phyloP scores from a whole-genome alignment of 2,888 invertebrate genomes.

The Homarus gammarus region DNA sequence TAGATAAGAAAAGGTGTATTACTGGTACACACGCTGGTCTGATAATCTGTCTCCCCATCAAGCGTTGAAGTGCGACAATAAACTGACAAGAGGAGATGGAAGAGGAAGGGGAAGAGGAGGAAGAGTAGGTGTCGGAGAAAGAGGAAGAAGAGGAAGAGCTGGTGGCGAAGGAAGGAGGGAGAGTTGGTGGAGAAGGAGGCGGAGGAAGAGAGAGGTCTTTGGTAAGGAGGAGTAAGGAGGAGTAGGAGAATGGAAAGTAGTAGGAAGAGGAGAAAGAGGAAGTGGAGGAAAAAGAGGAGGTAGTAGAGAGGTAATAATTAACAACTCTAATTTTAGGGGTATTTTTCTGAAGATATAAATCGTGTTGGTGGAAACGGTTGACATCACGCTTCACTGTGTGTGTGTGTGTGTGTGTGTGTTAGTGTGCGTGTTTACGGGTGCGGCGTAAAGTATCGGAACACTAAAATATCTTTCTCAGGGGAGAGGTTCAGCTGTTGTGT shows the following conservation, averaged over 20 bases:
- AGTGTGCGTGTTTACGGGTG: too few relatives aligned
- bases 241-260: neutral
- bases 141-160: neutral
- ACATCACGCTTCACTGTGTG: neutral
- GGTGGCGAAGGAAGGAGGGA: neutral
- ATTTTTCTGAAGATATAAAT: too few relatives aligned
- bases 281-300: too few relatives aligned
- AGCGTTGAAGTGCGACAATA: too few relatives aligned
- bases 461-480: too few relatives aligned
- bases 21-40: too few relatives aligned
- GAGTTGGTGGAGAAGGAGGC: neutral
- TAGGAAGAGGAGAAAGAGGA: neutral
- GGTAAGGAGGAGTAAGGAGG: neutral
- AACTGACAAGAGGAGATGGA: neutral
- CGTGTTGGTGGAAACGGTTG: neutral
- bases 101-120: neutral
- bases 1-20: too few relatives aligned
- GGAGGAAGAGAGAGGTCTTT: neutral
- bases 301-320: neutral
- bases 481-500: too few relatives aligned
- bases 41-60: too few relatives aligned
- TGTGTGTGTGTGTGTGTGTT: slow-evolving; percentile 3
- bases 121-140: neutral
- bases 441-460: too few relatives aligned
- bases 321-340: too few relatives aligned